A percentile compares a stretch with the other conserved stretches of the same genome.
These are phyloP conservation scores for Ormyrus labotus DNA, from an alignment of 2,888 invertebrate species.

Conservation along the genomic window DNA sequence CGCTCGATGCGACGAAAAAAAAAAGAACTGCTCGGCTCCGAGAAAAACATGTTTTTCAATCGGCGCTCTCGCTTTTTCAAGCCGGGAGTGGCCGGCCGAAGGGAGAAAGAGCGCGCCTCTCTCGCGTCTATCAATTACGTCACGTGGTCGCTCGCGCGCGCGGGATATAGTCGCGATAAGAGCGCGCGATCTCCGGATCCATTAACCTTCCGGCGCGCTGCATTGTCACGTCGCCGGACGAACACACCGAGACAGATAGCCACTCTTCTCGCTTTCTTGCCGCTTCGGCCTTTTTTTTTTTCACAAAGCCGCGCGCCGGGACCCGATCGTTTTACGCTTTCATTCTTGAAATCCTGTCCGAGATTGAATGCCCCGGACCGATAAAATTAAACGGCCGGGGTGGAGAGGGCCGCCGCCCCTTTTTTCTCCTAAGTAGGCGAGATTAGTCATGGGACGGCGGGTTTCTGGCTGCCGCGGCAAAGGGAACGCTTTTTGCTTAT, in stretches of 20 bases:
- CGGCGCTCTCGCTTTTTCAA: neutral
- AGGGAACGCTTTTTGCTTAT: slow-evolving; percentile 24
- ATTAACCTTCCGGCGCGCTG: slow-evolving; percentile 49
- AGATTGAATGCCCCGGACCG: slow-evolving; percentile 13
- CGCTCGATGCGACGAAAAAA: too few relatives aligned
- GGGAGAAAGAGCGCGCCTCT: neutral
- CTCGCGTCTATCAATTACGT: slow-evolving; percentile 51
- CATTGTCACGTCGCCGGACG: slow-evolving; percentile 48
- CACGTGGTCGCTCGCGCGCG: slow-evolving; percentile 5
- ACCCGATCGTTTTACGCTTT: slow-evolving; percentile 33
- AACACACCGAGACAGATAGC: slow-evolving; percentile 24
- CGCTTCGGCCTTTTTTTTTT: neutral
- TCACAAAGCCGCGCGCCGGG: slow-evolving; percentile 12
- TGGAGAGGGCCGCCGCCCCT: neutral
- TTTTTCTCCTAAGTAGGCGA: neutral
- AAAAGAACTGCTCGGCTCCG: too few relatives aligned
- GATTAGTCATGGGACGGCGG: slow-evolving; percentile 25
- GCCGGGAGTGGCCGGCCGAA: neutral
- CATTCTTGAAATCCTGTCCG: slow-evolving; percentile 24
- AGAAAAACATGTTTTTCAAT: slow-evolving; percentile 33
- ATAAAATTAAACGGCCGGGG: slow-evolving; percentile 35
- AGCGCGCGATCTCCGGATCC: slow-evolving; percentile 38
- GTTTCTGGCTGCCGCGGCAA: neutral
- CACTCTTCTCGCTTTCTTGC: neutral
- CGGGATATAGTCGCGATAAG: slow-evolving; percentile 5